These are phyloP conservation scores for Rhamphomyia laevipes DNA, from an alignment of 2,888 invertebrate genomes.

Conservation along the genomic window DNA sequence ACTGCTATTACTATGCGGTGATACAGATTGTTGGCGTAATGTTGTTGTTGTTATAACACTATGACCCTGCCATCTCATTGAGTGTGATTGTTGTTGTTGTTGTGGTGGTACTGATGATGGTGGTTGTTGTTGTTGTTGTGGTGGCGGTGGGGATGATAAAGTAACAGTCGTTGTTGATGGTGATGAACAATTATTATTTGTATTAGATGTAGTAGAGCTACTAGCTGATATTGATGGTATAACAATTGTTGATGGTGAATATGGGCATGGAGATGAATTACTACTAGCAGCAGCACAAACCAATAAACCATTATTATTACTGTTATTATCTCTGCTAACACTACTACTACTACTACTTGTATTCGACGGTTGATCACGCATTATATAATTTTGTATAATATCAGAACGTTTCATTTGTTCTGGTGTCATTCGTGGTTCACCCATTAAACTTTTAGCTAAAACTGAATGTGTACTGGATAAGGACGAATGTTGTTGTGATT, in stretches of 20 bases:
- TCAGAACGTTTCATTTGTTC: conserved; percentile 87
- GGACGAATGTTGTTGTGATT: conserved; percentile 39
- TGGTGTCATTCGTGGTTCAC: conserved; percentile 86
- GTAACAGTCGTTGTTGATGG: conserved; percentile 30
- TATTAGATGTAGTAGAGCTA: too few relatives aligned
- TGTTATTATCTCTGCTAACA: conserved; percentile 11
- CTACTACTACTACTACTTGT: conserved; percentile 13
- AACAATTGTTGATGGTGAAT: conserved; percentile 6
- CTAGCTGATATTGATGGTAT: conserved; percentile 12
- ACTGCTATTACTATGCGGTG: conserved; percentile 31
- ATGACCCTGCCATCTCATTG: conserved; percentile 35
- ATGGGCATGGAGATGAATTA: conserved; percentile 2
- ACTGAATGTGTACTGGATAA: conserved; percentile 81
- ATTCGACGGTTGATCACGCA: conserved; percentile 46
- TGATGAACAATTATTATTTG: conserved; percentile 28
- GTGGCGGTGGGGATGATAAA: conserved; percentile 31
- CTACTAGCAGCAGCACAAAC: conserved; percentile 15
- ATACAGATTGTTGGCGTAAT: conserved; percentile 37
- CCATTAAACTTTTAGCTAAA: conserved; percentile 80
- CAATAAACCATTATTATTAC: conserved; percentile 15
- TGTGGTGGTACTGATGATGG: conserved; percentile 28
- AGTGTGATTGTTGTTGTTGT: conserved; percentile 31
- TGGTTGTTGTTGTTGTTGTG: conserved; percentile 18
- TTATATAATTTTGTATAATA: conserved; percentile 84
- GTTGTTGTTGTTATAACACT: conserved; percentile 52